phyloP scores from a whole-genome alignment of 2,113 vertebrate genomes.

The Corythoichthys intestinalis region DNA sequence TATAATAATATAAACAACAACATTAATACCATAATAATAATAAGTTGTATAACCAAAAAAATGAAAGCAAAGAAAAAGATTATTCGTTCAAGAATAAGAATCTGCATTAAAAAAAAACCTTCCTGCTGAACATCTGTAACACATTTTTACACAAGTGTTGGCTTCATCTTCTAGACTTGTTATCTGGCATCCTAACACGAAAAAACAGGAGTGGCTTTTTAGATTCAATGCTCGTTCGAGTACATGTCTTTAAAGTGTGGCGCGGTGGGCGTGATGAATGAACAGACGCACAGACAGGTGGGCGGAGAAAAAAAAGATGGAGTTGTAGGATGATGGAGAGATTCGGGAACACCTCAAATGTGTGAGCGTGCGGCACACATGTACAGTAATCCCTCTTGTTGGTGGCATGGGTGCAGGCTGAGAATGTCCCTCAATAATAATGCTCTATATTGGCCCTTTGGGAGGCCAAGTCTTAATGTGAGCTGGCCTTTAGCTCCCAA shows the following conservation, averaged over 20 bases:
- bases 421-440: slow-evolving; percentile 61
- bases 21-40: too few relatives aligned
- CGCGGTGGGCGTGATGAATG: slow-evolving; percentile 63
- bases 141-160: too few relatives aligned
- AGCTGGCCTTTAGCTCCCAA: slow-evolving; percentile 68
- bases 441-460: slow-evolving; percentile 58
- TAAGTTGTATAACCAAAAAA: too few relatives aligned
- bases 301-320: slow-evolving; percentile 47
- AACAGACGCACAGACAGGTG: slow-evolving; percentile 44
- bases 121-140: too few relatives aligned
- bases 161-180: not conserved
- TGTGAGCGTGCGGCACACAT: slow-evolving; percentile 13
- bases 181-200: slow-evolving; percentile 2
- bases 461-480: slow-evolving; percentile 66
- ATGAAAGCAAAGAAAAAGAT: too few relatives aligned
- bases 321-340: slow-evolving; percentile 55
- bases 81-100: too few relatives aligned
- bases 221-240: slow-evolving; percentile 10
- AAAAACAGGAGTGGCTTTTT: slow-evolving; percentile 10
- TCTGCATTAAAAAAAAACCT: too few relatives aligned
- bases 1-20: too few relatives aligned
- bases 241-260: slow-evolving; percentile 30
- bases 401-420: slow-evolving; percentile 35
- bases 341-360: slow-evolving; percentile 35
- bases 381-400: slow-evolving; percentile 36